phyloP scores from a whole-genome alignment of 2,113 vertebrate genomes.

The Stegostoma tigrinum region DNA sequence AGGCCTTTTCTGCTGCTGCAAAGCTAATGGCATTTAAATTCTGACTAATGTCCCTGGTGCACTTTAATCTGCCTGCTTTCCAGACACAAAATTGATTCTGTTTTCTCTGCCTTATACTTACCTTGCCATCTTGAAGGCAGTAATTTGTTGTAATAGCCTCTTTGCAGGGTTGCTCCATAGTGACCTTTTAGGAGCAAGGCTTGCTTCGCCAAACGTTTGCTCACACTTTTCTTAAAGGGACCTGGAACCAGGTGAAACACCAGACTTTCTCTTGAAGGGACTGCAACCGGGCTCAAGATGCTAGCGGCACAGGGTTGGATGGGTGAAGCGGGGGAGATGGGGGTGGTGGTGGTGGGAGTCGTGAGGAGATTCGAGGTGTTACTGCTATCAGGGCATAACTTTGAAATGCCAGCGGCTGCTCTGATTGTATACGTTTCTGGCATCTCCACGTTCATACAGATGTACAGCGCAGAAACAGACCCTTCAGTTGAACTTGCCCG shows the following conservation, averaged over 20 bases:
- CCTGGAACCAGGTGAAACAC: too few species aligned
- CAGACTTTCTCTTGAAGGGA: constrained; percentile 40
- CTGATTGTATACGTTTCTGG: too few species aligned
- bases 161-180: constrained; percentile 44
- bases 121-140: constrained; percentile 69
- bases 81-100: constrained; percentile 69
- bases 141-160: constrained; percentile 75
- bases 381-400: neutral
- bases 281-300: neutral
- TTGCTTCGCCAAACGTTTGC: constrained; percentile 31
- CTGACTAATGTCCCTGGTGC: constrained; percentile 88
- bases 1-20: constrained; percentile 56
- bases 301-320: neutral
- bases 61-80: constrained; percentile 84
- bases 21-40: constrained; percentile 83
- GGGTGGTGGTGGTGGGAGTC: neutral
- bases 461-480: too few species aligned
- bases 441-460: too few species aligned
- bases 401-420: neutral
- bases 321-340: neutral
- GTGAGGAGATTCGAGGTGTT: neutral
- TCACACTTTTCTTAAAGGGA: constrained; percentile 44
- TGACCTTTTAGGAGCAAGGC: constrained; percentile 41
- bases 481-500: too few species aligned
- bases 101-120: constrained; percentile 65